Conservation (phyloP, 2,113 vertebrate species). For the Amphilophus citrinellus region DNA sequence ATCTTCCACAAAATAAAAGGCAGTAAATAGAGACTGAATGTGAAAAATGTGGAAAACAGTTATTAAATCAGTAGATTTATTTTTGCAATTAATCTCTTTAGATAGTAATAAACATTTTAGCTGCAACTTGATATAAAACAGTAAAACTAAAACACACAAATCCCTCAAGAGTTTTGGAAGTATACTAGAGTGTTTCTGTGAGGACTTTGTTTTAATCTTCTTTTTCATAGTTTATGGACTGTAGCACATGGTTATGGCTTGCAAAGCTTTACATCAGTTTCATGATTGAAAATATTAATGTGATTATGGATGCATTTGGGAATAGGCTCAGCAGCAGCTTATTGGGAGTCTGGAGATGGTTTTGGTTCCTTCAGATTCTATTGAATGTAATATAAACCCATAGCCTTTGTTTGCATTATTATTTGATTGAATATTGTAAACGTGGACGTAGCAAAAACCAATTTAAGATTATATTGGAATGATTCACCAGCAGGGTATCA, state of each 20-base stretch:
- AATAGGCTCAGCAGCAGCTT: background rate
- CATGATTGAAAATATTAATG: background rate
- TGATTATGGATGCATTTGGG: background rate
- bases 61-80: accelerated
- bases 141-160: background rate
- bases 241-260: accelerated
- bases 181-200: background rate
- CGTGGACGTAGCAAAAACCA: background rate
- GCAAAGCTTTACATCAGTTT: accelerated
- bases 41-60: background rate
- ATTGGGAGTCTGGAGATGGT: background rate
- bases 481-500: too few species aligned
- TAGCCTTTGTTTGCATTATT: accelerated
- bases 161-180: background rate
- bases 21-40: background rate
- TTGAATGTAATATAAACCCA: background rate
- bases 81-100: accelerated
- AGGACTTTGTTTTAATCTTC: background rate
- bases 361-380: background rate
- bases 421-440: accelerated
- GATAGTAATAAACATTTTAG: too few species aligned
- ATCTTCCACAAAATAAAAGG: accelerated
- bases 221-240: accelerated
- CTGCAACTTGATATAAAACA: accelerated
- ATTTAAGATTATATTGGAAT: too few species aligned